phyloP scores from a whole-genome alignment of 2,888 invertebrate species.

The Marronus borbonicus region DNA sequence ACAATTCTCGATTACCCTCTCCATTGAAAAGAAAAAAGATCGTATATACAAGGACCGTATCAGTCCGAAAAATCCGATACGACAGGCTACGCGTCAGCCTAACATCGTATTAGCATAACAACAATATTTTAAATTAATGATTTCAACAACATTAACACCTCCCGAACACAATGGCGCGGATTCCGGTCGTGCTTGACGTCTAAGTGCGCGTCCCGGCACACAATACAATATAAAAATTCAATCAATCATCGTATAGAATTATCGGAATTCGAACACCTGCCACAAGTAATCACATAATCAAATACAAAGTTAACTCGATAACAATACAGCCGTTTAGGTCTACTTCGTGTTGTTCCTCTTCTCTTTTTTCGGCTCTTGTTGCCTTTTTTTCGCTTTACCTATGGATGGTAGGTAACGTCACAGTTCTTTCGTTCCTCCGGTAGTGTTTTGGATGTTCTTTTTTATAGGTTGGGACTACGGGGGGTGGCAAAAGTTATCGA shows the following conservation, averaged over 20 bases:
- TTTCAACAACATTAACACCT: slow-evolving; percentile 55
- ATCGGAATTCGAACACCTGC: slow-evolving; percentile 66
- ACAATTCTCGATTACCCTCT: too few species aligned
- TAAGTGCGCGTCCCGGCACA: slow-evolving; percentile 50
- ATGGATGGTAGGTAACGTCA: neutral
- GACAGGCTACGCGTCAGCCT: slow-evolving; percentile 3
- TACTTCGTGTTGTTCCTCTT: slow-evolving; percentile 32
- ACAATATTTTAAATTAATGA: slow-evolving; percentile 55
- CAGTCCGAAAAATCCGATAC: neutral
- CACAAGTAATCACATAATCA: slow-evolving; percentile 68
- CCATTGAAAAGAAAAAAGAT: too few species aligned
- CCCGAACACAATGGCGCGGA: slow-evolving; percentile 49
- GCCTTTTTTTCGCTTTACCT: neutral
- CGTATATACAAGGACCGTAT: too few species aligned
- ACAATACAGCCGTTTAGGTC: slow-evolving; percentile 65
- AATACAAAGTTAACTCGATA: slow-evolving; percentile 68
- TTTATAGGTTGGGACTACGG: neutral
- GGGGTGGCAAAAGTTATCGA: slow-evolving; percentile 7
- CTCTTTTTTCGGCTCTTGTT: slow-evolving; percentile 9
- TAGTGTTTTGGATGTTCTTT: slow-evolving; percentile 5
- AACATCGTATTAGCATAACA: slow-evolving; percentile 51
- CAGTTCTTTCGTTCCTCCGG: neutral
- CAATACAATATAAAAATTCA: slow-evolving; percentile 62
- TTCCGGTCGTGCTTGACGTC: slow-evolving; percentile 35
- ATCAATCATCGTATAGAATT: slow-evolving; percentile 64